phyloP scores from a whole-genome alignment of 92 coral and sea anemone species.

The Diadumene lineata region DNA sequence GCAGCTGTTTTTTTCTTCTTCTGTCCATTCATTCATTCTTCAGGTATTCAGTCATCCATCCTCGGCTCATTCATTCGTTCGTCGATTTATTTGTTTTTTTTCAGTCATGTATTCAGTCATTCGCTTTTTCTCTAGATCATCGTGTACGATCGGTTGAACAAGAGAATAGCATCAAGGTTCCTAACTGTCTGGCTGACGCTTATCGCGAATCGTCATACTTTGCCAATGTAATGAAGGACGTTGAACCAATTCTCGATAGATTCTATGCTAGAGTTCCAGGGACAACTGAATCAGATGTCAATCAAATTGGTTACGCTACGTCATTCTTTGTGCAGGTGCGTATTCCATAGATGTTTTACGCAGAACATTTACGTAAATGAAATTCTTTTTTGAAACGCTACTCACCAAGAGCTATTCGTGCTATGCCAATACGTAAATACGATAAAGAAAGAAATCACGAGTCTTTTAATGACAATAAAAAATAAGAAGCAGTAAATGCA shows the following conservation, averaged over 20 bases:
- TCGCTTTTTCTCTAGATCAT: background rate
- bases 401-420: background rate
- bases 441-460: too few species aligned
- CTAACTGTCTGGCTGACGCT: constrained; percentile 29
- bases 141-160: constrained; percentile 3
- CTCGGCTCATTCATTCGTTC: background rate
- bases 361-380: background rate
- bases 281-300: constrained; percentile 28
- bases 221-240: constrained; percentile 24
- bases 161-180: constrained; percentile 1
- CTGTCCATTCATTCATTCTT: too few species aligned
- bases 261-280: constrained; percentile 10
- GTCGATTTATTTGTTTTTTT: background rate
- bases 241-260: constrained; percentile 54
- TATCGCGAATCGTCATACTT: constrained; percentile 44
- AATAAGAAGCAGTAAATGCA: too few species aligned
- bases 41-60: too few species aligned
- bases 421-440: too few species aligned
- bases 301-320: constrained; percentile 59
- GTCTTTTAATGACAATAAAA: too few species aligned
- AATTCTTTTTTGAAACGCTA: background rate
- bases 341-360: background rate
- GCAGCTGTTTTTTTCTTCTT: too few species aligned
- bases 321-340: constrained; percentile 77
- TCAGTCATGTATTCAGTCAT: background rate